phyloP scores from a whole-genome alignment of 2,888 invertebrate genomes.

The Philopedon plagiatum region DNA sequence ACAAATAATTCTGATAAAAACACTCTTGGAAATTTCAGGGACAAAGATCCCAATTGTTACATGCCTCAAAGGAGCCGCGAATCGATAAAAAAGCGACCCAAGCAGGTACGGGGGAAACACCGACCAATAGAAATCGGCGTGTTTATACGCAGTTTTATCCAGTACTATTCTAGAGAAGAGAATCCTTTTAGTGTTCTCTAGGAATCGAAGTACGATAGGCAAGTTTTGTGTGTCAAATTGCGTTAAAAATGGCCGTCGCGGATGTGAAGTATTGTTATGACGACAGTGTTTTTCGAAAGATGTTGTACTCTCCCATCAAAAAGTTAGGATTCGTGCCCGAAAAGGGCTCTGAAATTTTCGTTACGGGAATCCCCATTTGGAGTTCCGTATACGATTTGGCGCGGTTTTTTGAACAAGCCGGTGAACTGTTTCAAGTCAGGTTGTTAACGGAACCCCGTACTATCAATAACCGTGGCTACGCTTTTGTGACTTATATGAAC shows the following conservation, averaged over 20 bases:
- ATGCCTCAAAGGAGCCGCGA: too few species aligned
- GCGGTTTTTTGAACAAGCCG: slow-evolving; percentile 76
- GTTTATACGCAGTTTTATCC: too few species aligned
- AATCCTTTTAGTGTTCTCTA: too few species aligned
- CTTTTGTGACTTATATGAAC: slow-evolving; percentile 77
- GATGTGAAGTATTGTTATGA: background rate
- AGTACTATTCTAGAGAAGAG: too few species aligned
- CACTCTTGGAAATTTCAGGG: too few species aligned
- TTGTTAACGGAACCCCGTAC: slow-evolving; percentile 86
- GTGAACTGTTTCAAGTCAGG: slow-evolving; percentile 80
- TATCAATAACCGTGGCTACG: slow-evolving; percentile 68
- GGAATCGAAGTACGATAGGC: too few species aligned
- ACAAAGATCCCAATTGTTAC: too few species aligned
- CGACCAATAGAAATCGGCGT: too few species aligned
- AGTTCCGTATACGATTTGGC: slow-evolving; percentile 82
- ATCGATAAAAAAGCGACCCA: too few species aligned
- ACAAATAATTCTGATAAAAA: too few species aligned
- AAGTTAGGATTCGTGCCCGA: slow-evolving; percentile 71
- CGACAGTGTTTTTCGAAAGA: background rate
- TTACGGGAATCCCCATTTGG: slow-evolving; percentile 82
- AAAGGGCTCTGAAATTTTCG: slow-evolving; percentile 81
- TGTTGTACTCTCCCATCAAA: slow-evolving; percentile 45
- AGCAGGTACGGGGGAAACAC: too few species aligned
- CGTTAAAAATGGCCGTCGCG: background rate
- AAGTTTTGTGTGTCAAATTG: too few species aligned